Conservation (phyloP, 2,888 invertebrate genomes). For the Ennomos erosarius region DNA sequence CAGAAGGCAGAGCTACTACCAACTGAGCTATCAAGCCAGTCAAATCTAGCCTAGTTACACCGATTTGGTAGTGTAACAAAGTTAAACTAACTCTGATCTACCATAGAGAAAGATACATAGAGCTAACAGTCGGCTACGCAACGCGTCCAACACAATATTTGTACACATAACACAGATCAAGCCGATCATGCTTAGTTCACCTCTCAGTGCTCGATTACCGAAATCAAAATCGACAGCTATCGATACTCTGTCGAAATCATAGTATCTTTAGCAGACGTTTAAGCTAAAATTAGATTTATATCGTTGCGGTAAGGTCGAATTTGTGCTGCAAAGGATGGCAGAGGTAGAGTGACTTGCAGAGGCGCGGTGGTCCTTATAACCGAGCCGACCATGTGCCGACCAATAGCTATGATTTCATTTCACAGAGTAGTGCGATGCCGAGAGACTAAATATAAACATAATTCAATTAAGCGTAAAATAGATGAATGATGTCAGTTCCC, state of each 20-base stretch:
- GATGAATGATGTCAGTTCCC: no score
- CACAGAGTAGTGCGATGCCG: constrained; percentile 29
- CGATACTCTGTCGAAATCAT: constrained; percentile 65
- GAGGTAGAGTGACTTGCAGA: constrained; percentile 72
- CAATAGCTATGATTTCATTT: constrained; percentile 55
- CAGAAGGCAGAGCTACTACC: no score
- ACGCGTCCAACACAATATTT: constrained; percentile 26
- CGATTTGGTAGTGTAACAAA: no score
- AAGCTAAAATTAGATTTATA: not conserved
- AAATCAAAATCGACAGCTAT: constrained; percentile 74
- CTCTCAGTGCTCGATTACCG: constrained; percentile 59
- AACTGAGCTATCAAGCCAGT: no score
- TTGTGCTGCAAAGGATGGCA: constrained; percentile 30
- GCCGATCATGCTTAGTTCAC: constrained; percentile 29
- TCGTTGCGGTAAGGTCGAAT: constrained; percentile 25
- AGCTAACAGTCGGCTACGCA: constrained; percentile 8
- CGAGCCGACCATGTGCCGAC: constrained; percentile 66
- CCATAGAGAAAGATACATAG: constrained; percentile 1
- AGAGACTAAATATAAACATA: constrained; percentile 4
- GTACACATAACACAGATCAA: constrained; percentile 27
- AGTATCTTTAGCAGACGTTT: constrained; percentile 36
- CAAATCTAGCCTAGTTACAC: no score
- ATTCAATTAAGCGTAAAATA: not conserved
- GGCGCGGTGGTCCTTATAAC: constrained; percentile 74
- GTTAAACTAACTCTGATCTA: no score